phyloP scores from a whole-genome alignment of 2,888 invertebrate genomes.

The Coenonympha glycerion region DNA sequence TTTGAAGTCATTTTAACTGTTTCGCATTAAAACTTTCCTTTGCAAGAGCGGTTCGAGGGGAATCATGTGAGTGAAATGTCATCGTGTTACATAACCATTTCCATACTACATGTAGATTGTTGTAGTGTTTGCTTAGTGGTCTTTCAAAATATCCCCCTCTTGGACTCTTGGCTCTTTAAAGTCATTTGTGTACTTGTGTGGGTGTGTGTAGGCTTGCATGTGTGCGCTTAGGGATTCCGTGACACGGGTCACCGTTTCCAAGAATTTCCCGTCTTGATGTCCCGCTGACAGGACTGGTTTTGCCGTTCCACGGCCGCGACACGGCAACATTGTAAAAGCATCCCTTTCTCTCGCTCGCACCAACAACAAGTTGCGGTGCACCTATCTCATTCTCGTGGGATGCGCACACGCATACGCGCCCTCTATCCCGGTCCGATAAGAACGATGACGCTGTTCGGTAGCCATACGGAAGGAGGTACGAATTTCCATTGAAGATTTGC shows the following conservation, averaged over 20 bases:
- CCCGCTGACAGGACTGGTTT: conserved; percentile 75
- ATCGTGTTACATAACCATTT: conserved; percentile 1
- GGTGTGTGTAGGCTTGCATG: conserved; percentile 37
- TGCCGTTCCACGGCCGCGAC: conserved; percentile 60
- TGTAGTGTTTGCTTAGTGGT: conserved; percentile 5
- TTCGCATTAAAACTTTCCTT: conserved; percentile 3
- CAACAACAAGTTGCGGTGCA: conserved; percentile 20
- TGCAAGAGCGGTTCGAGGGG: neutral
- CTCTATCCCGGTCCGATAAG: conserved; percentile 64
- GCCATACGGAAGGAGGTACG: conserved; percentile 47
- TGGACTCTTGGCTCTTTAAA: conserved; percentile 1
- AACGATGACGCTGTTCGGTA: conserved; percentile 66
- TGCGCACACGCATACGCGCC: conserved; percentile 70
- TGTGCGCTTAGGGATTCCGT: conserved; percentile 72
- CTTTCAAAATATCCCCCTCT: conserved; percentile 8
- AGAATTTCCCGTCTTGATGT: conserved; percentile 74
- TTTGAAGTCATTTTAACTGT: conserved; percentile 2
- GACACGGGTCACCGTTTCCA: conserved; percentile 75
- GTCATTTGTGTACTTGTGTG: conserved; percentile 9
- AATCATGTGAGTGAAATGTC: conserved; percentile 11
- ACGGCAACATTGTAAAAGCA: conserved; percentile 61
- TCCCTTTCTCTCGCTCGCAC: conserved; percentile 51
- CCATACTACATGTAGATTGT: conserved; percentile 5
- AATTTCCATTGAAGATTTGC: conserved; percentile 58
- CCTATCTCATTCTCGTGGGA: conserved; percentile 51